These are phyloP conservation scores for Anodontia alba DNA, from an alignment of 2,888 invertebrate species.

Conservation along the genomic window DNA sequence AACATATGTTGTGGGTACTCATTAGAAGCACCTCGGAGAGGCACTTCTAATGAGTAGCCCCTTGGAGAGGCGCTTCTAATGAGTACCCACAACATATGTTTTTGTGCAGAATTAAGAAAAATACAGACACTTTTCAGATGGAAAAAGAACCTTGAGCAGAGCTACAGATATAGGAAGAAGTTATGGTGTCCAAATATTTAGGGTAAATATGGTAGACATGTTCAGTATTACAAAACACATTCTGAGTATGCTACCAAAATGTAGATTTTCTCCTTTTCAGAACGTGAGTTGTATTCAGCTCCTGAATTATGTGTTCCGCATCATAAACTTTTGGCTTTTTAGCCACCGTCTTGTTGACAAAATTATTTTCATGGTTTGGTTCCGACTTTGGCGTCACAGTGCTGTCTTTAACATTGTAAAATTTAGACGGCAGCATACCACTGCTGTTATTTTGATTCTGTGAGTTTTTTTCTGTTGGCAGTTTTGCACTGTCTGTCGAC, in stretches of 20 bases:
- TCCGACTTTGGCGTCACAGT: background rate
- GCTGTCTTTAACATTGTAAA: background rate
- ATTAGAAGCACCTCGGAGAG: too few relatives aligned
- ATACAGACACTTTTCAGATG: too few relatives aligned
- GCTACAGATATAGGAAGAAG: too few relatives aligned
- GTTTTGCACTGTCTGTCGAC: background rate
- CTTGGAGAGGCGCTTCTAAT: too few relatives aligned
- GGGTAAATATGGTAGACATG: too few relatives aligned
- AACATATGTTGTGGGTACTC: too few relatives aligned
- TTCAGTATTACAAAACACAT: too few relatives aligned
- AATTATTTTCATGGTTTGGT: background rate
- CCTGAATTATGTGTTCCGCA: background rate
- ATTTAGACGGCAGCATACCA: background rate
- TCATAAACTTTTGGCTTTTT: background rate
- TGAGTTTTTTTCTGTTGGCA: background rate
- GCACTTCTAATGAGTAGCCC: too few relatives aligned
- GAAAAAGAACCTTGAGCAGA: too few relatives aligned
- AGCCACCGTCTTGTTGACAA: background rate
- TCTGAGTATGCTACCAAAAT: constrained; percentile 51
- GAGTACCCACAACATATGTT: too few relatives aligned
- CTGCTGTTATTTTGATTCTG: constrained; percentile 8
- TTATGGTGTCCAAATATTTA: too few relatives aligned
- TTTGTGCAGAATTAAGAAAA: too few relatives aligned
- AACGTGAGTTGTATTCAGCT: background rate
- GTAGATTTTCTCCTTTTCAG: constrained; percentile 54